Percentiles rank a stretch among this genome's conserved stretches.
Evolutionary conservation across 2,113 vertebrate species (phyloP).

Genomic region (Ailurus styani): DNA sequence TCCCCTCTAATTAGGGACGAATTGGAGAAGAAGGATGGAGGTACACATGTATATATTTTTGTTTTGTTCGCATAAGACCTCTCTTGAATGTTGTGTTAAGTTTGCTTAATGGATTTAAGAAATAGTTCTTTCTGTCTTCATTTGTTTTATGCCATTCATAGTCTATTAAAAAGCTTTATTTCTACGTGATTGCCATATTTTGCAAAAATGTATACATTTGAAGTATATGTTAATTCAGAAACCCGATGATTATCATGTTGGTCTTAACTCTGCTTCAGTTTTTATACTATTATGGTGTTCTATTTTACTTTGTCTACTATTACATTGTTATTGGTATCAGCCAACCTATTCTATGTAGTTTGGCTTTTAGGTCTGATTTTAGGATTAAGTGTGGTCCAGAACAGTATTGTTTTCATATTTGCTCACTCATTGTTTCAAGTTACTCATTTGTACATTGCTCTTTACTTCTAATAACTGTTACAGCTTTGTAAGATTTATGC

Average conservation of each 20-base stretch:
- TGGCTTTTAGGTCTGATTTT: constrained; percentile 11
- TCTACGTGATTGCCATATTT: constrained; percentile 23
- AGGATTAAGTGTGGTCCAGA: constrained; percentile 21
- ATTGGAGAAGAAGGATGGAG: constrained; percentile 87
- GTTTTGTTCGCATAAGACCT: constrained; percentile 47
- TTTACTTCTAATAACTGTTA: constrained; percentile 37
- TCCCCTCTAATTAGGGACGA: constrained; percentile 94
- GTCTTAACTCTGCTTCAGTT: constrained; percentile 10
- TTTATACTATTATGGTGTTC: not conserved
- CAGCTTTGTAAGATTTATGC: constrained; percentile 17
- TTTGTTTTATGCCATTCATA: constrained; percentile 35
- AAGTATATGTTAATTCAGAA: constrained; percentile 37
- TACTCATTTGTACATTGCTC: not conserved
- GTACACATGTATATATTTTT: constrained; percentile 80
- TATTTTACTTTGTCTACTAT: not conserved
- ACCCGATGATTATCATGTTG: not conserved
- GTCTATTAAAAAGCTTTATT: constrained; percentile 37
- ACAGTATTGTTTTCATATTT: constrained; percentile 23
- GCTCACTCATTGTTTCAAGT: not conserved
- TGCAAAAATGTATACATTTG: constrained; percentile 1
- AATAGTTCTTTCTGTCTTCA: not conserved
- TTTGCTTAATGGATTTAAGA: constrained; percentile 72
- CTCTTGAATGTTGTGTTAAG: constrained; percentile 58
- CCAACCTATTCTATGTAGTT: not conserved
- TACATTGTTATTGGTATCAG: not conserved